Base-by-base conservation (phyloP, 1,140 invertebrate species). In the Saccostrea echinata region DNA sequence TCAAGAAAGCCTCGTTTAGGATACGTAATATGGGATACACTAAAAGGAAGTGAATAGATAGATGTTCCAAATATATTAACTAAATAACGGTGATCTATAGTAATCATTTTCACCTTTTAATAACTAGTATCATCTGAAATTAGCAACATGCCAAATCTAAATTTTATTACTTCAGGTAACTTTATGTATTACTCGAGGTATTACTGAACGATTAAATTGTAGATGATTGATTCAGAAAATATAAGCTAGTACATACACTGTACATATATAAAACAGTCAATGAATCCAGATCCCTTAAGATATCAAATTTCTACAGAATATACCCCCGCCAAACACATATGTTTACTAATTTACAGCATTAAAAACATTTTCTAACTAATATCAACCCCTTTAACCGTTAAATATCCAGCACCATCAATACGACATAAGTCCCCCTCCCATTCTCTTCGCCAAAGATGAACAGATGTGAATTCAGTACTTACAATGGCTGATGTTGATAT, bases 401-500 rank as follows among this genome's bases (percentile, higher is more conserved):
- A 21, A 61, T 21, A 21, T 61, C 55, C 55, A 61, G n/a, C 55
- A 61, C 55, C 55, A 61, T n/a, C 55, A 4, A 61, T 61, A 61
- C 6, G 55, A 61, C 55, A 3, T 61, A 18, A 21, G 16, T 0
- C 18, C 18, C 18, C 55, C 55, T n/a, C 55, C 55, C 55, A 61
- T 21, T 16, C 4, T 61, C 18, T 61, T 61, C 13, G 2, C 24
- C 8, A 76, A 33, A 76, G 0, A 33, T 12, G 11, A 33, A 4
- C 12, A 18, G 24, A 52, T 8, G 43, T 43, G 1, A 43, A 43
- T 43, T 43, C 21, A 57, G 83, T 86, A 87, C 88, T 89, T 87
- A 89, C 88, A 89, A 55, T 81, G 88, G 85, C 9, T 80, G 85
- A 55, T 89, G 88, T 21, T 87, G 85, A 68, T 89, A 89, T 84